Evolutionary conservation across 1,140 invertebrate genomes (phyloP).

Genomic region (Theocolax elegans): DNA sequence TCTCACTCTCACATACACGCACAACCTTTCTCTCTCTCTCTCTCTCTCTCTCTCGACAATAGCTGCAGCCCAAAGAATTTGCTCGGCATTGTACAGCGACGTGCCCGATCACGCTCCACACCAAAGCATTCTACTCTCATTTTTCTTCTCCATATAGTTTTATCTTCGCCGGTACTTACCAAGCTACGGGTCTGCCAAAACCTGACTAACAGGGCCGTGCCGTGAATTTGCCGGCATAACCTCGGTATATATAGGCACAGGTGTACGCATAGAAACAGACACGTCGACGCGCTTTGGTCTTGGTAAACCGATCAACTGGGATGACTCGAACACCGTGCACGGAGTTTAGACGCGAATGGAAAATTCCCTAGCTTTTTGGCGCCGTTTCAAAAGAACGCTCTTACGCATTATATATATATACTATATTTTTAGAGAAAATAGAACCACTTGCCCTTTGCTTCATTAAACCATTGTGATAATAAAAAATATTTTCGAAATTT

Average conservation of each 20-base stretch:
- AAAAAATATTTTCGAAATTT: no score
- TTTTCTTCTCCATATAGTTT: background rate
- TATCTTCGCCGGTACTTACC: constrained; percentile 3
- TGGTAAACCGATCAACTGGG: no score
- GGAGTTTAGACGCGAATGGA: background rate
- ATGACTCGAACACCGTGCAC: no score
- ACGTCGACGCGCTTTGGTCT: no score
- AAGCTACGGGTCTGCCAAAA: constrained; percentile 52
- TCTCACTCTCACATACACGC: no score
- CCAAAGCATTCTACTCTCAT: no score
- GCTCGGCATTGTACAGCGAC: constrained; percentile 62
- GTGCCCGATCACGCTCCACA: constrained; percentile 55
- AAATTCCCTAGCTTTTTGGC: background rate
- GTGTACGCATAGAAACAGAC: no score
- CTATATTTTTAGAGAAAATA: no score
- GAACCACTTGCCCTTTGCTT: no score
- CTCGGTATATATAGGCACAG: background rate
- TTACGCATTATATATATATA: no score
- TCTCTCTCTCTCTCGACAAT: constrained; percentile 47
- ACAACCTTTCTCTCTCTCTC: no score
- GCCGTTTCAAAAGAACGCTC: background rate
- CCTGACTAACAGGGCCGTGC: constrained; percentile 61
- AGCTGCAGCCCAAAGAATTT: constrained; percentile 57
- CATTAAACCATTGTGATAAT: no score
- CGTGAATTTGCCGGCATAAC: constrained; percentile 50